A percentile compares a stretch with the other conserved stretches of the same genome.
Conservation (phyloP, 2,888 invertebrate genomes). For the Tridacna gigas region DNA sequence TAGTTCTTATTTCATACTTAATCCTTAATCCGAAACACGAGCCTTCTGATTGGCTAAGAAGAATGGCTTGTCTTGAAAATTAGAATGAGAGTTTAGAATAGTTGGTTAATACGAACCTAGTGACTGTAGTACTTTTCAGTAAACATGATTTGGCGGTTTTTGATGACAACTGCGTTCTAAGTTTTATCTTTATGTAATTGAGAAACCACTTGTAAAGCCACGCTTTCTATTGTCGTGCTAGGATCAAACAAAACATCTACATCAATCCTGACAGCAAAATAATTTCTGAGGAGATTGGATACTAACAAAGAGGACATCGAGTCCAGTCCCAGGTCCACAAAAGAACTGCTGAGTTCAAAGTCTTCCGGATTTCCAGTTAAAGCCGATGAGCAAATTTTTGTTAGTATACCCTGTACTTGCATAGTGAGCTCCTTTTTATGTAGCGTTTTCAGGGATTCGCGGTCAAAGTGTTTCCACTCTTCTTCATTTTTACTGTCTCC, state of each 20-base stretch:
- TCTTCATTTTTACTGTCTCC: no score
- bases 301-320: slow-evolving; percentile 2
- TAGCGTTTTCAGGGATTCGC: background rate
- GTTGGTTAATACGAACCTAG: no score
- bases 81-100: no score
- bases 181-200: background rate
- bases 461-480: background rate
- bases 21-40: no score
- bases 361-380: background rate
- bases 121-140: no score
- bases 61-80: no score
- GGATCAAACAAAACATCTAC: background rate
- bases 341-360: background rate
- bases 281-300: background rate
- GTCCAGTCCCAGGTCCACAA: slow-evolving; percentile 6
- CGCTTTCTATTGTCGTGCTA: background rate
- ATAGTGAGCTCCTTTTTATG: background rate
- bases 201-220: background rate
- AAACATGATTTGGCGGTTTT: no score
- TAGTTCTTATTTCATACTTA: no score
- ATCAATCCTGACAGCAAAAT: background rate
- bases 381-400: background rate
- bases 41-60: no score
- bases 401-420: background rate
- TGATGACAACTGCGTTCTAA: background rate